A percentile compares a stretch with the other conserved stretches of the same genome.
Conservation (phyloP, 2,113 vertebrate species). For the Origma solitaria region DNA sequence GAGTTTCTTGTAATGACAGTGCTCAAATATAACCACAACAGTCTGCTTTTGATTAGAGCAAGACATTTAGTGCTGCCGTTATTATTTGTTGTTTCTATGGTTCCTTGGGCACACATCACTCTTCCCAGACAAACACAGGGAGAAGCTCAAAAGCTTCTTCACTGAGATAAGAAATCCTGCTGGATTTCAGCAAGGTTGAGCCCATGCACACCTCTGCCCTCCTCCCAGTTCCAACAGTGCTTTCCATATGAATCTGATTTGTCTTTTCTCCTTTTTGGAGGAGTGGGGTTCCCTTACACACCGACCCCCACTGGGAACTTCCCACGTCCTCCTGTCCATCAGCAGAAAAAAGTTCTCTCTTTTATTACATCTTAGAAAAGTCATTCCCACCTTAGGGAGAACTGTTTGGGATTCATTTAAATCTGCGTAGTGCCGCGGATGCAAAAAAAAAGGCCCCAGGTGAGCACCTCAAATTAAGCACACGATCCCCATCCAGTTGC, state of each 20-base stretch:
- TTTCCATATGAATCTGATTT: background rate
- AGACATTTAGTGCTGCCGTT: background rate
- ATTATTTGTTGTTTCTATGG: conserved; percentile 42
- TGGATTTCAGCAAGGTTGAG: background rate
- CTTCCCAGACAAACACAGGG: background rate
- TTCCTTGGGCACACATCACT: background rate
- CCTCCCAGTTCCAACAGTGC: accelerated
- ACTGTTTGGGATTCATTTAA: background rate
- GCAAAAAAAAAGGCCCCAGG: background rate
- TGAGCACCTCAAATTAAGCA: background rate
- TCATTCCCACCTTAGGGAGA: background rate
- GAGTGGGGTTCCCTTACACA: background rate
- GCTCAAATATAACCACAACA: conserved; percentile 30
- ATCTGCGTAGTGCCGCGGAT: accelerated
- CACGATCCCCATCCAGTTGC: background rate
- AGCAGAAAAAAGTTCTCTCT: background rate
- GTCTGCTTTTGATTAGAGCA: conserved; percentile 52
- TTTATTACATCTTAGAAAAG: background rate
- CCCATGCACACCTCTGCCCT: background rate
- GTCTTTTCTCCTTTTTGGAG: background rate
- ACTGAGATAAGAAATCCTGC: background rate
- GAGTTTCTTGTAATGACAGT: conserved; percentile 42
- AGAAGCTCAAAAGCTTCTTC: background rate
- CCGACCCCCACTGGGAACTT: background rate
- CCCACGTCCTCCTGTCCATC: background rate